Base-by-base conservation (phyloP, 2,113 vertebrate genomes). In the Vidua macroura region DNA sequence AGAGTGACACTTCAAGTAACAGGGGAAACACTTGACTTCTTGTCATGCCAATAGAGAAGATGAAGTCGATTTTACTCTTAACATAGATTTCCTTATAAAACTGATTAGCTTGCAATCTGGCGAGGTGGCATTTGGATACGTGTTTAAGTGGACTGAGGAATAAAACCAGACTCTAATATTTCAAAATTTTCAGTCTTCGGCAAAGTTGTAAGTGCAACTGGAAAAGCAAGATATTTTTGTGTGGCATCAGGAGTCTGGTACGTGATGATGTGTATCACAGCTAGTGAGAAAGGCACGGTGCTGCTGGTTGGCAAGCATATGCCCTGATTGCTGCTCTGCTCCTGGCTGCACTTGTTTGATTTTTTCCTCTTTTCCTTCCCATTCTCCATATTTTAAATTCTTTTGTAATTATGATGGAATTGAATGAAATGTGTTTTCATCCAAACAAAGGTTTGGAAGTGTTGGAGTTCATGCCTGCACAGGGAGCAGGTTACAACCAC, bases 401-500 rank as follows among this genome's bases (percentile, higher is more conserved):
- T 56, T 41, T 35, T 60, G 49, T 44, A 69, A 48, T 52, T n/a
- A 39, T 7, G 10, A 21, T 64, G 85, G 63, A 82, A 62, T 39
- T 24, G 24, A 86, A 72, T 44, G 4, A 51, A 78, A 62, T 8
- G 9, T 44, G 11, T 67, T 95, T 78, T 59, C 37, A 20, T 48
- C 24, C 10, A 48, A 17, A 41, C 7, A 53, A 64, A 75, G 12
- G 18, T 9, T 64, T 33, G 41, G 41, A 64, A 49, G 20, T 24
- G 6, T 7, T 1, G 2, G 27, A 59, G 11, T 21, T 52, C 0
- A 0, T 27, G 39, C 27, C 24, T 12, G 4, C 31, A 30, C 24
- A 7, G 13, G 18, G 33, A 30, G 25, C 10, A 6, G 3, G 2
- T 25, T 55, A 14, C 0, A 3, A 46, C 30, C 21, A 18, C 30